Percentiles rank a stretch among this genome's conserved stretches.
Conservation (phyloP, 2,797 vertebrate genomes). For the Hipposideros larvatus region DNA sequence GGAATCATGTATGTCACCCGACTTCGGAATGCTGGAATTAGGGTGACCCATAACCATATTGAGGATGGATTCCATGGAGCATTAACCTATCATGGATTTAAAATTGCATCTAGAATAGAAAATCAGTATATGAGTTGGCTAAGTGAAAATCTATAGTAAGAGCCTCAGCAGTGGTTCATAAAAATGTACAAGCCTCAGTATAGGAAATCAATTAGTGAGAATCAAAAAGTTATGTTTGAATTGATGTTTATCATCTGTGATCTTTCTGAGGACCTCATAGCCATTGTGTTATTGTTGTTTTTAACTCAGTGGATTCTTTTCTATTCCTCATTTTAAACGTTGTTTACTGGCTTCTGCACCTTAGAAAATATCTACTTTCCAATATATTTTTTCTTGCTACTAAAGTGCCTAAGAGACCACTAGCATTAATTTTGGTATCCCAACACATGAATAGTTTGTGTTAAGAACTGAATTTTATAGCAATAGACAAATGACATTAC, state of each 20-base stretch:
- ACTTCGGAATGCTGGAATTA: conserved; percentile 89
- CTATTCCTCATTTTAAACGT: neutral
- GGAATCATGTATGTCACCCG: conserved; percentile 93
- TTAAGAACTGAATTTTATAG: neutral
- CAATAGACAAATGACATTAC: neutral
- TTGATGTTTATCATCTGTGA: neutral
- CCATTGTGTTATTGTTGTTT: neutral
- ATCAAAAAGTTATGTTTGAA: neutral
- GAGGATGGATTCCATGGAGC: conserved; percentile 92
- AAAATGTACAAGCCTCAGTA: neutral
- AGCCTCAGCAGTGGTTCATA: neutral
- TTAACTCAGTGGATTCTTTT: neutral
- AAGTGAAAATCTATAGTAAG: conserved; percentile 89
- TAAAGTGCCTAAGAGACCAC: neutral
- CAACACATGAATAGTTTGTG: neutral
- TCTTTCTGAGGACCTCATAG: neutral
- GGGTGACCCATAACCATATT: conserved; percentile 91
- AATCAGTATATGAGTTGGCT: conserved; percentile 91
- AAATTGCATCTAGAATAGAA: conserved; percentile 86
- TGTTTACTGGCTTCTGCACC: neutral
- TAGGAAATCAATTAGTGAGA: neutral
- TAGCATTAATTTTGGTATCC: neutral
- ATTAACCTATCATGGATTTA: conserved; percentile 88
- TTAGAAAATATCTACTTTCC: neutral
- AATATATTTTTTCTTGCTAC: neutral